Percentiles rank a stretch among this genome's conserved stretches.
Evolutionary conservation across 2,113 vertebrate species (phyloP).

Genomic region (Pseudorhombus dupliciocellatus): DNA sequence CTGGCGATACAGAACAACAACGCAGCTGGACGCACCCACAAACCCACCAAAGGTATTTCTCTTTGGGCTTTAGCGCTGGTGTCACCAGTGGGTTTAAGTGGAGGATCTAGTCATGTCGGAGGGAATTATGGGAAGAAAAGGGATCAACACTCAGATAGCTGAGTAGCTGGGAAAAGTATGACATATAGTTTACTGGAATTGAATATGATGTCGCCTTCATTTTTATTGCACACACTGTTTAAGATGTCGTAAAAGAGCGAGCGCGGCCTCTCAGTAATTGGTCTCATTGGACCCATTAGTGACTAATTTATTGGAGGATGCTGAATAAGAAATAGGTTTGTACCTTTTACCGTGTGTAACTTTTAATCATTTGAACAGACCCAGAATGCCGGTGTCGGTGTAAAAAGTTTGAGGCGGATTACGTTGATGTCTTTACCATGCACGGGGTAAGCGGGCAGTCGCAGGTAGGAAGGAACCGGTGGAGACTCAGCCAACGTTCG

Average conservation of each 20-base stretch:
- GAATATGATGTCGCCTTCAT: slow-evolving; percentile 29
- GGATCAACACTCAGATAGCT: slow-evolving; percentile 48
- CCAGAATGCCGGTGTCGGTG: slow-evolving; percentile 3
- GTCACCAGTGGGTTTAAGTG: neutral
- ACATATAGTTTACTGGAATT: slow-evolving; percentile 48
- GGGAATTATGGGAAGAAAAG: slow-evolving; percentile 42
- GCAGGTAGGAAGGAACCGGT: slow-evolving; percentile 33
- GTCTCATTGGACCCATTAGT: slow-evolving; percentile 52
- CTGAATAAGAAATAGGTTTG: slow-evolving; percentile 24
- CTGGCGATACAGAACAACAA: slow-evolving; percentile 72
- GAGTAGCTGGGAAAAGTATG: slow-evolving; percentile 51
- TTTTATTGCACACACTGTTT: slow-evolving; percentile 33
- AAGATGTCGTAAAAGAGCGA: slow-evolving; percentile 32
- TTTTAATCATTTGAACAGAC: slow-evolving; percentile 43
- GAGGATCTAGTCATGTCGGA: slow-evolving; percentile 6
- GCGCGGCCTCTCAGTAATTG: slow-evolving; percentile 52
- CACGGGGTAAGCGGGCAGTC: slow-evolving; percentile 12
- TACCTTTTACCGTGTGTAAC: slow-evolving; percentile 13
- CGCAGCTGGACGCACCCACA: neutral
- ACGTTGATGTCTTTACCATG: slow-evolving; percentile 52
- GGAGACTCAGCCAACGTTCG: slow-evolving; percentile 29
- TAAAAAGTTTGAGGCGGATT: slow-evolving; percentile 30
- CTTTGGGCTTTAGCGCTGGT: neutral
- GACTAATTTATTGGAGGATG: slow-evolving; percentile 28
- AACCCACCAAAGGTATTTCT: slow-evolving; percentile 72